These are phyloP conservation scores for Eulacestoma nigropectus DNA, from an alignment of 2,113 vertebrate genomes.

Conservation along the genomic window DNA sequence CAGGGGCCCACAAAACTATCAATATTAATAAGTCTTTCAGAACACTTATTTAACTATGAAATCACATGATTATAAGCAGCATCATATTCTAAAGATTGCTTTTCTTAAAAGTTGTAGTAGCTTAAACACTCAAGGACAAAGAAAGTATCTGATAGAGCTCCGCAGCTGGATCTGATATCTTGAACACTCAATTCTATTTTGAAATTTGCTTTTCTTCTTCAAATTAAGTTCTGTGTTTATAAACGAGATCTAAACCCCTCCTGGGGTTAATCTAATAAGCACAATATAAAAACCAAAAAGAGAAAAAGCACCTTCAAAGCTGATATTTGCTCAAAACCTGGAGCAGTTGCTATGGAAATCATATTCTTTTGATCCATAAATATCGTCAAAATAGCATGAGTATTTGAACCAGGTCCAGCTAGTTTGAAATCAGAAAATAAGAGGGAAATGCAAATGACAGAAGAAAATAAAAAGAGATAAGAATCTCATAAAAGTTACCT, in stretches of 20 bases:
- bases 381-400: conserved; percentile 49
- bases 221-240: conserved; percentile 61
- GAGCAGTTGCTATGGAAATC: conserved; percentile 66
- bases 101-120: background rate
- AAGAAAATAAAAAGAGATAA: background rate
- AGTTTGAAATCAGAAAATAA: conserved; percentile 24
- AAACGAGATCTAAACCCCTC: conserved; percentile 52
- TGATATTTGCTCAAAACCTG: conserved; percentile 66
- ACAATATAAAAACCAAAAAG: conserved; percentile 42
- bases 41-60: background rate
- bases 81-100: background rate
- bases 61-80: background rate
- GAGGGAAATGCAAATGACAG: conserved; percentile 3
- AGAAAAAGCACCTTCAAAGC: conserved; percentile 47
- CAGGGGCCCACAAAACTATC: background rate
- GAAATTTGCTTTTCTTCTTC: conserved; percentile 57
- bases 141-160: background rate
- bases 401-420: conserved; percentile 35
- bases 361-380: conserved; percentile 58
- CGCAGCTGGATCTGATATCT: background rate
- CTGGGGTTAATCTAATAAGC: conserved; percentile 62
- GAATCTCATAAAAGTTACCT: background rate
- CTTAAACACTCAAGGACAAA: background rate
- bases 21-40: background rate
- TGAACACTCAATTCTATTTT: background rate